Evolutionary conservation across 2,888 invertebrate species (phyloP).

Genomic region (Acrocyrtus sp.): DNA sequence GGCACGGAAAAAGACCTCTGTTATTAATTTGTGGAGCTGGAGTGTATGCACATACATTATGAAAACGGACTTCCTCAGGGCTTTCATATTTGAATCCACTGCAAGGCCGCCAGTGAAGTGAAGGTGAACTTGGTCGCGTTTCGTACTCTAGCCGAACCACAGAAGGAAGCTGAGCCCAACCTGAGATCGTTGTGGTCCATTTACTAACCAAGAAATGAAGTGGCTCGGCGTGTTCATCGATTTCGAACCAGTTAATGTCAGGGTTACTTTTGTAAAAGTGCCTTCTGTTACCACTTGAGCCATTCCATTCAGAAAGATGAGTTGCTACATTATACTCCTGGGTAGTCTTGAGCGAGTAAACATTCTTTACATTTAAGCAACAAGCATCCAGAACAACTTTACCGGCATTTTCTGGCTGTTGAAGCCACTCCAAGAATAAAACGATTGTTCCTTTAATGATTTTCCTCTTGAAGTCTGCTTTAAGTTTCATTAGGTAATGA

Average conservation of each 20-base stretch:
- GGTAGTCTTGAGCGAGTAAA: constrained; percentile 20
- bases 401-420: neutral
- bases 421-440: constrained; percentile 59
- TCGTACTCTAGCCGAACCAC: constrained; percentile 62
- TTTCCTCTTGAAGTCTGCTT: constrained; percentile 57
- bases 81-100: constrained; percentile 12
- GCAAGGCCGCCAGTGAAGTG: constrained; percentile 60
- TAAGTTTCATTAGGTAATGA: constrained; percentile 63
- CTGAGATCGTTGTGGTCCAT: constrained; percentile 62
- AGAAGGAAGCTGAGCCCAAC: constrained; percentile 41
- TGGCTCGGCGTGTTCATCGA: neutral
- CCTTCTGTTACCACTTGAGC: constrained; percentile 9
- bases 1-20: constrained; percentile 67
- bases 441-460: constrained; percentile 56
- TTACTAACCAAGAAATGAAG: constrained; percentile 56
- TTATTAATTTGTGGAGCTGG: constrained; percentile 68
- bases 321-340: neutral
- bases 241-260: constrained; percentile 6
- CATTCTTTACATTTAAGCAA: constrained; percentile 41
- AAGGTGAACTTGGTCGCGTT: constrained; percentile 54
- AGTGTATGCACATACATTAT: constrained; percentile 67
- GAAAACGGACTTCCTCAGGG: constrained; percentile 19
- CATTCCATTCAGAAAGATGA: neutral
- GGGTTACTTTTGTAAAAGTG: constrained; percentile 21
- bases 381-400: constrained; percentile 59